Evolutionary conservation across 2,888 invertebrate species (phyloP), one percentile per base, ranked within the genome.

Genomic region (Gisinianus flammeolus): DNA sequence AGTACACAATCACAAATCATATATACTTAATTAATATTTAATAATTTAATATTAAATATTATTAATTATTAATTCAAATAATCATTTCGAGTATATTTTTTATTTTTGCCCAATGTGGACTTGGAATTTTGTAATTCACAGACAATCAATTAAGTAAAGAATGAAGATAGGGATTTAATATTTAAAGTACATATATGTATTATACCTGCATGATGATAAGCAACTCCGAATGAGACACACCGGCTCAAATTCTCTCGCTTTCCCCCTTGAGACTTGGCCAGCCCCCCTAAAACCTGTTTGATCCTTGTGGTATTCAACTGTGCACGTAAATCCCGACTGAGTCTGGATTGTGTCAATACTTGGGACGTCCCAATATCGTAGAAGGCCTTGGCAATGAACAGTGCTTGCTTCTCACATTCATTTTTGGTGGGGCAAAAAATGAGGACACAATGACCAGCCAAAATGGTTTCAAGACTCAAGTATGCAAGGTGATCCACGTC

Each of bases 371-470:
- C 44, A 10, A 44, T 16, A 6, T 44, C 16, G 44, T 6, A 6
- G 87, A 95, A 92, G 79, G 91, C 91, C 62, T 89, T 88, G 30
- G 97, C 92, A 82, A 97, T 90, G 86, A 92, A 92, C 80, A 92
- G 90, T 16, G 96, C 92, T 84, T 97, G 89, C 86, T 91, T 94
- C 88, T 99, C 98, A 88, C 97, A 97, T 92, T 96, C 95, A 85
- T 92, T 93, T 88, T 98, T 98, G 0, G 97, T 94, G 75, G 96
- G 94, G 86, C 98, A 98, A 89, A 99, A 99, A 84, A 99, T 93
- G 30, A 99, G 89, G 12, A 95, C 91, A 0, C 96, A 95, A 87
- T 94, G 94, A n/a, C 93, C 92, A 75, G 91, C 91, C 77, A 91
- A 88, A 68, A 98, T 91, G 0, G 97, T 97, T 87, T 97, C 96